A percentile compares a stretch with the other conserved stretches of the same genome.
Conservation (phyloP, 2,888 invertebrate species). For the Lypha dubia region DNA sequence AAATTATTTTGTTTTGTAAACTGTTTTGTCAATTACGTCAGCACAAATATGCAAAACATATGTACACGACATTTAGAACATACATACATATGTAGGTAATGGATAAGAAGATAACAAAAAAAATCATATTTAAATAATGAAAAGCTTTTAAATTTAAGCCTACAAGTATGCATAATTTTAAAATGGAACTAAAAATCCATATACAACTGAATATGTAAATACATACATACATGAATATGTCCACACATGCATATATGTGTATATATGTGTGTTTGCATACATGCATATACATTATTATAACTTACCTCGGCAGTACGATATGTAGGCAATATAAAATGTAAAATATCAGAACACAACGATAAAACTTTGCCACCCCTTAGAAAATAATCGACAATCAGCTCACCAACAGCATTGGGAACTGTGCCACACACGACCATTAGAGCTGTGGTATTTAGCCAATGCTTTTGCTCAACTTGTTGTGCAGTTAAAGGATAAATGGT, state of each 20-base stretch:
- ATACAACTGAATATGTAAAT: too few species aligned
- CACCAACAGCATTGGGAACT: constrained; percentile 87
- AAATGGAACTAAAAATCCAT: neutral
- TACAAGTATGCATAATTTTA: constrained; percentile 13
- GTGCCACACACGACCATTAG: constrained; percentile 91
- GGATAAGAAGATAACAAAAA: too few species aligned
- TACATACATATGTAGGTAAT: too few species aligned
- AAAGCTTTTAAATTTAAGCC: constrained; percentile 4
- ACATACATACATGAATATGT: too few species aligned
- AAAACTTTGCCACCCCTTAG: constrained; percentile 89
- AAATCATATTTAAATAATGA: neutral
- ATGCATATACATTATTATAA: too few species aligned
- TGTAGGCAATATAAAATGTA: constrained; percentile 90
- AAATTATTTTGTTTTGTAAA: too few species aligned
- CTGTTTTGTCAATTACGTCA: too few species aligned
- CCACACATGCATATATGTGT: neutral
- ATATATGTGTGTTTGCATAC: neutral
- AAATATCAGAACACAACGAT: constrained; percentile 91
- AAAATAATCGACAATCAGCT: constrained; percentile 88
- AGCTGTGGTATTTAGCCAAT: constrained; percentile 86
- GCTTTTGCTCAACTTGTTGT: constrained; percentile 80
- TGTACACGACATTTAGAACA: too few species aligned
- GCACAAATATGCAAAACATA: too few species aligned
- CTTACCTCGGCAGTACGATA: constrained; percentile 92
- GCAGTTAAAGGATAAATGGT: constrained; percentile 86